Evolutionary conservation across 1,140 invertebrate genomes (phyloP), one percentile per base, ranked within the genome.

Genomic region (Drosophila carrolli): DNA sequence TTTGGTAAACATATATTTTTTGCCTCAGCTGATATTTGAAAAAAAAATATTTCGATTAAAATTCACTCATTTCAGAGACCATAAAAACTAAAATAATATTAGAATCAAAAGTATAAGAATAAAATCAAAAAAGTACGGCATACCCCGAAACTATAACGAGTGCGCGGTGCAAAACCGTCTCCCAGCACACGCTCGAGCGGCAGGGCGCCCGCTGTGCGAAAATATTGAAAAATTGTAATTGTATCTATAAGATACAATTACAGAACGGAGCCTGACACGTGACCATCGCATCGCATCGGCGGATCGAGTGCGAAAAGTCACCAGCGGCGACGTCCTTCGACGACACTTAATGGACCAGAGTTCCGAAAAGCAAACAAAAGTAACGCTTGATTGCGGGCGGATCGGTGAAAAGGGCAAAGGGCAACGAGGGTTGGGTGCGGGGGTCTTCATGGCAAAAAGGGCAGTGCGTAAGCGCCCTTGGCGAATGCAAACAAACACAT

Each of bases 151-250:
- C 65, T 13, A 23, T 66, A 68, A 68, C 47, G 61, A 68, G 46
- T 37, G 13, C 19, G 13, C 29, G 47, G 60, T 60, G 37, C 23
- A 10, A 47, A 57, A 13, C 46, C 57, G 27, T 59, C 13, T 56
- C 54, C 11, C 48, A 48, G 50, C 57, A n/a, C 13, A 61, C 44
- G 54, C 68, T 44, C 54, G 46, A 47, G 48, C 38, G 32, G 46
- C 37, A 27, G 37, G 44, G 40, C 29, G 58, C 83, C 67, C 59
- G 83, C 83, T 86, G 83, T 89, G 84, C 85, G 62, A 84, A 89
- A 88, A 88, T 88, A 88, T 88, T 88, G 84, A 88, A 88, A 88
- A 88, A 88, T 90, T 84, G 84, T 88, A 88, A 88, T 88, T 88
- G 84, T 88, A 89, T 88, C 84, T 88, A 75, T 89, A 89, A 88